phyloP scores from a whole-genome alignment of 2,113 vertebrate species.

The Rattus rattus region DNA sequence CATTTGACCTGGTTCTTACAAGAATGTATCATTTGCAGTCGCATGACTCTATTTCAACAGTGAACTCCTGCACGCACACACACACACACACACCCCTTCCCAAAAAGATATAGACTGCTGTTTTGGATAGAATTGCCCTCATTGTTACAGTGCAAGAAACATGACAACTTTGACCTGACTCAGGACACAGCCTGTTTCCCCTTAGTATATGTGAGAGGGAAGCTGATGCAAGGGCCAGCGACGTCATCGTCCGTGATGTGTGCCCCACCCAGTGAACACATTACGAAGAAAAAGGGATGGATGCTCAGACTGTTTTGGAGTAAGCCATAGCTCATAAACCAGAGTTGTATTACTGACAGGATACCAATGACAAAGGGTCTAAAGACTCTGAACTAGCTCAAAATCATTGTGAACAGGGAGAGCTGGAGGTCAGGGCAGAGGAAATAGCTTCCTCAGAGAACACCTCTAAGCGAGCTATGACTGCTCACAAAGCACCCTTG shows the following conservation, averaged over 20 bases:
- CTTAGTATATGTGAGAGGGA: background rate
- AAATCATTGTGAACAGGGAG: background rate
- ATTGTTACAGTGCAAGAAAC: conserved; percentile 32
- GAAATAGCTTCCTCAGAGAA: conserved; percentile 6
- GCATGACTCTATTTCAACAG: conserved; percentile 41
- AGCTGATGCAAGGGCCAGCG: background rate
- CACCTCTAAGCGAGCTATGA: background rate
- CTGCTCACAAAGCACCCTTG: background rate
- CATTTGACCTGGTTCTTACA: conserved; percentile 47
- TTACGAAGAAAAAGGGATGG: background rate
- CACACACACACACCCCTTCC: background rate
- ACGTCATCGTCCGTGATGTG: background rate
- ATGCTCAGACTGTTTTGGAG: background rate
- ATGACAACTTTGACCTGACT: background rate
- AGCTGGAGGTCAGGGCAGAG: background rate
- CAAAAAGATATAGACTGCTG: conserved; percentile 6
- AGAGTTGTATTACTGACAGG: background rate
- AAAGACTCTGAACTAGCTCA: conserved; percentile 9
- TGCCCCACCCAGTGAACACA: fast-evolving
- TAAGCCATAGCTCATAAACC: background rate
- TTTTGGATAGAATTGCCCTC: conserved; percentile 54
- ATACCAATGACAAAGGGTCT: background rate
- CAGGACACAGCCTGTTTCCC: background rate
- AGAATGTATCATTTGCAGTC: conserved; percentile 34
- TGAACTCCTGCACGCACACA: background rate